These are phyloP conservation scores for Sthenelais limicola DNA, from an alignment of 2,888 invertebrate species.

Conservation along the genomic window DNA sequence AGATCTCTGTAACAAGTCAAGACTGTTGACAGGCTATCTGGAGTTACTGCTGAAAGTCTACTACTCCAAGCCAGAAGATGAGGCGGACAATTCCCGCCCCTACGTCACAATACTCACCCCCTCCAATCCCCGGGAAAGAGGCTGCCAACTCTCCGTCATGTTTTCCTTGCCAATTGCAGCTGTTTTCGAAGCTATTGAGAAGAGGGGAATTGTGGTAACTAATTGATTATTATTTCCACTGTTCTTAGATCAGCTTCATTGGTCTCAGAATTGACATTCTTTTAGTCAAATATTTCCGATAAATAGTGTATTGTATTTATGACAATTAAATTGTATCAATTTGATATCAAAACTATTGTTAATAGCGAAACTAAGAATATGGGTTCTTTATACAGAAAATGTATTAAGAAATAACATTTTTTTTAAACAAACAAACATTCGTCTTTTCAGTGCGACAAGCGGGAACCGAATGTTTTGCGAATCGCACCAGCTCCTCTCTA, in stretches of 20 bases:
- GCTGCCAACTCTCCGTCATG: constrained; percentile 75
- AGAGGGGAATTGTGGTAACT: constrained; percentile 75
- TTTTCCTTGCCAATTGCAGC: constrained; percentile 72
- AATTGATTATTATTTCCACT: not conserved
- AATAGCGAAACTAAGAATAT: too few relatives aligned
- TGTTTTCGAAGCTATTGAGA: constrained; percentile 73
- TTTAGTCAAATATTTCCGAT: too few relatives aligned
- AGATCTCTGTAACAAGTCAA: constrained; percentile 73
- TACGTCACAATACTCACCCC: constrained; percentile 75
- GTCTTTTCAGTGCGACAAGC: constrained; percentile 74
- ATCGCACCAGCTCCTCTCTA: constrained; percentile 75
- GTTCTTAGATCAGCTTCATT: too few relatives aligned
- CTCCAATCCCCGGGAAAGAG: constrained; percentile 73
- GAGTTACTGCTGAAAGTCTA: constrained; percentile 72
- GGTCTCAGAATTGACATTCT: too few relatives aligned
- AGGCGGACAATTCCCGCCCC: not conserved
- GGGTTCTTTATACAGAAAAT: too few relatives aligned
- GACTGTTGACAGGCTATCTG: constrained; percentile 75
- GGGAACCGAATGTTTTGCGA: constrained; percentile 75
- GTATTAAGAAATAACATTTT: too few relatives aligned
- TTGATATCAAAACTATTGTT: too few relatives aligned
- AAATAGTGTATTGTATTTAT: too few relatives aligned
- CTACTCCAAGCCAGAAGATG: constrained; percentile 52
- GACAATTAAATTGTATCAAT: too few relatives aligned
- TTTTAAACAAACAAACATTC: too few relatives aligned